These are phyloP conservation scores for Chloropsis hardwickii DNA, from an alignment of 2,113 vertebrate genomes.

Conservation along the genomic window DNA sequence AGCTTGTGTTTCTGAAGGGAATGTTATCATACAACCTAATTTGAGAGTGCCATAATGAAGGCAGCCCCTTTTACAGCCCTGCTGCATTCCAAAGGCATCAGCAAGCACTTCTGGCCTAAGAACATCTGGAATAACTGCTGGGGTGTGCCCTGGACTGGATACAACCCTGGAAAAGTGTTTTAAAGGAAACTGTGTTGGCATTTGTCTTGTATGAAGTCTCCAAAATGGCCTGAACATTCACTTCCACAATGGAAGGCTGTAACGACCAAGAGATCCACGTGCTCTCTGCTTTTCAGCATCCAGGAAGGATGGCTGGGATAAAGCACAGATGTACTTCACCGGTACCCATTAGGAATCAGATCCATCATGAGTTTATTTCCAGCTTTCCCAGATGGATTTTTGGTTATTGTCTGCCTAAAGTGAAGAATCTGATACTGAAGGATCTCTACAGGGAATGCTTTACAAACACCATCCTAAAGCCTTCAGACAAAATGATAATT, in stretches of 20 bases:
- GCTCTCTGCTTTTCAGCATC: neutral
- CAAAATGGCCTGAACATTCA: neutral
- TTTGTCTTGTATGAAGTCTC: neutral
- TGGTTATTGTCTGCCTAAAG: neutral
- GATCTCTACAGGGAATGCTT: neutral
- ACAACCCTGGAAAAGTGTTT: neutral
- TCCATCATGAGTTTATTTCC: neutral
- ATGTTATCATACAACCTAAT: neutral
- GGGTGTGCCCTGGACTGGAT: neutral
- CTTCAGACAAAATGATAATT: neutral
- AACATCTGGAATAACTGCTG: neutral
- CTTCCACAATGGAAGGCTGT: neutral
- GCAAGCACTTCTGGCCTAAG: neutral
- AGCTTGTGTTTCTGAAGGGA: neutral
- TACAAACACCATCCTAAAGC: neutral
- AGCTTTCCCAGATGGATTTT: neutral
- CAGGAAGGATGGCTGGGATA: neutral
- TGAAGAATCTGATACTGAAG: neutral
- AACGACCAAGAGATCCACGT: neutral
- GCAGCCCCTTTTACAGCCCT: neutral
- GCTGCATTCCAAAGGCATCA: neutral
- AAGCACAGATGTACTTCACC: neutral
- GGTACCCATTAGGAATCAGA: neutral
- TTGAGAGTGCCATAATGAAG: too few species aligned
- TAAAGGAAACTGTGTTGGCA: neutral